Conservation (phyloP, 1,140 invertebrate species). For the Eumaeus atala region DNA sequence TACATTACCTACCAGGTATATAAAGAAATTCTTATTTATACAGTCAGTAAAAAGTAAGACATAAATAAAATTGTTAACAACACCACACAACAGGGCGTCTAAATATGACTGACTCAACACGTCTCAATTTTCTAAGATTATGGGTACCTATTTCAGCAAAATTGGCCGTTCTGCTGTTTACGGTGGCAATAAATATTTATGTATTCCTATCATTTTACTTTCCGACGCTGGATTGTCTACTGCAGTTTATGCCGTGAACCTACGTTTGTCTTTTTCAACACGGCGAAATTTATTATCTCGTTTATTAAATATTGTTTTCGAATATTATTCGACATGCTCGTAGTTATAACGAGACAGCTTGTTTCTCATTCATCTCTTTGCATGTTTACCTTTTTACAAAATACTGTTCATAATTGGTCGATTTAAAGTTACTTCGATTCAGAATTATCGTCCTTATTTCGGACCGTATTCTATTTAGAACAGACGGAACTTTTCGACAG, state of each 20-base stretch:
- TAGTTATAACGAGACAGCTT: constrained; percentile 1
- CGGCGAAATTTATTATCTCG: neutral
- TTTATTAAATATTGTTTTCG: neutral
- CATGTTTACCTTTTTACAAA: neutral
- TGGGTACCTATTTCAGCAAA: constrained; percentile 28
- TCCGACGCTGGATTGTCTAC: constrained; percentile 24
- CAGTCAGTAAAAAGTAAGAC: neutral
- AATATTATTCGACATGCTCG: neutral
- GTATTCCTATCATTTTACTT: constrained; percentile 43
- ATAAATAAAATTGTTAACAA: constrained; percentile 9
- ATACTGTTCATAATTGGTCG: neutral
- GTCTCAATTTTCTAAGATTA: constrained; percentile 38
- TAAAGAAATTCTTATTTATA: too few species aligned
- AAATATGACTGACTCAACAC: constrained; percentile 23
- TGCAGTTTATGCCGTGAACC: constrained; percentile 6
- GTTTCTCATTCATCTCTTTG: neutral
- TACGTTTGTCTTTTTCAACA: constrained; percentile 12
- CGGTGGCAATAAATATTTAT: constrained; percentile 46
- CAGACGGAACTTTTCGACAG: constrained; percentile 27
- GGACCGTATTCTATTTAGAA: constrained; percentile 22
- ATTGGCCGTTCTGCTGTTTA: constrained; percentile 38
- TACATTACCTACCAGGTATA: too few species aligned
- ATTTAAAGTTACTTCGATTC: neutral
- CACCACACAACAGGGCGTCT: neutral
- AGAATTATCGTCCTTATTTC: neutral